Evolutionary conservation across 2,888 invertebrate genomes (phyloP), one percentile per base, ranked within the genome.

Genomic region (Agrilus biguttatus): DNA sequence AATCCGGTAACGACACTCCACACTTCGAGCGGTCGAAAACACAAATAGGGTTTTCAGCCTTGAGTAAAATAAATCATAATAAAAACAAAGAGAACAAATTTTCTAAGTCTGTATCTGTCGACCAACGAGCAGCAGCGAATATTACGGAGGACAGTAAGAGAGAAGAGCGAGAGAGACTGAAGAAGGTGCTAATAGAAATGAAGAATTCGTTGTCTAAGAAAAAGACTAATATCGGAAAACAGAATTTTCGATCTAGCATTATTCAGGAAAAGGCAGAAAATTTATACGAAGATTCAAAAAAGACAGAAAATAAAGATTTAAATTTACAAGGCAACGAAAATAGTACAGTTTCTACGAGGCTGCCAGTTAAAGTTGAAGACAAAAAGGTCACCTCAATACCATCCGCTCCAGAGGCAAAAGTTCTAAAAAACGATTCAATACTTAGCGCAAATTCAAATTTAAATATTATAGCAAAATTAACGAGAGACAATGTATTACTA

Each of bases 161-260:
- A 38, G 68, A 74, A 51, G 75, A 77, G 53, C 73, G 73, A 55
- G 74, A 74, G 56, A 72, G 72, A 57, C 63, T 83, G 23, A 77
- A 77, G 58, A 78, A 80, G 62, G 79, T 82, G 74, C 61, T 83
- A 48, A 82, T 81, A 55, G 82, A 83, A 68, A 82, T 83, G 78
- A 83, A 82, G 62, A 75, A 83, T 60, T 82, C 82, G 10, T 63
- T 83, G 46, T 80, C 81, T 1, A 71, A 74, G 51, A 59, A 71
- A 19, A 73, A 72, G 50, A 62, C 65, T 32, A 66, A 58, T 42
- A 36, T 37, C 10, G 45, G 52, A 52, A 55, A 62, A 51, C 55
- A 59, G 46, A 58, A 55, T 45, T 57, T 52, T 44, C 51, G 61
- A 33, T 53, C 56, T 6, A 64, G 65, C 48, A 54, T 62, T 34